Percentiles rank a stretch among this genome's conserved stretches.
These are phyloP conservation scores for Rhagoletis pomonella DNA, from an alignment of 1,140 invertebrate species.

Conservation along the genomic window DNA sequence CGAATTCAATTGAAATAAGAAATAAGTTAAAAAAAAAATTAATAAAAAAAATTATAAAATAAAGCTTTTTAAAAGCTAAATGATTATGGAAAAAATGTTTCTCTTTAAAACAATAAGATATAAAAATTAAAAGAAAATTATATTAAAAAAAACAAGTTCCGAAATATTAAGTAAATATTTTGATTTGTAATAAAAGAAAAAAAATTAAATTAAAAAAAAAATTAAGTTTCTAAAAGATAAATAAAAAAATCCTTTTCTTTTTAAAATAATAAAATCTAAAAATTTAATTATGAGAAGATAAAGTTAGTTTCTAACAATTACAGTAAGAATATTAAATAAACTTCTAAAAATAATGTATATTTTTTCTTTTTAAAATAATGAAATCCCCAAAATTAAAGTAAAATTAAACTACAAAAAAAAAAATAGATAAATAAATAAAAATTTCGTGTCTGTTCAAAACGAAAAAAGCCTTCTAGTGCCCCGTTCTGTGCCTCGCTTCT, in stretches of 20 bases:
- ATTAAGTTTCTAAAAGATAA: background rate
- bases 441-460: too few species aligned
- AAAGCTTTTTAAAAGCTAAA: background rate
- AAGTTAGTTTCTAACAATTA: too few species aligned
- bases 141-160: too few species aligned
- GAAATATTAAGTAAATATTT: background rate
- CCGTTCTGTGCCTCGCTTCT: too few species aligned
- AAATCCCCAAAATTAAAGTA: background rate
- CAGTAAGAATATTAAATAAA: background rate
- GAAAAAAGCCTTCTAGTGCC: too few species aligned
- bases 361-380: background rate
- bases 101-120: too few species aligned
- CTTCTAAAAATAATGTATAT: background rate
- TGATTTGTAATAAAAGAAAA: too few species aligned
- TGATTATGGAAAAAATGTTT: too few species aligned
- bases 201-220: constrained; percentile 37
- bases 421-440: constrained; percentile 9
- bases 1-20: background rate
- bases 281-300: too few species aligned
- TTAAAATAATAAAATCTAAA: too few species aligned
- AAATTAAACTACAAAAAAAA: background rate
- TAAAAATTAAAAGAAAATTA: too few species aligned
- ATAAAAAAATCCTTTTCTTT: background rate
- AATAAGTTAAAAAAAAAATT: constrained; percentile 22
- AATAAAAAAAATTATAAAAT: background rate